A percentile compares a stretch with the other conserved stretches of the same genome.
Evolutionary conservation across 2,888 invertebrate genomes (phyloP).

Genomic region (Nephrocerus scutellatus): DNA sequence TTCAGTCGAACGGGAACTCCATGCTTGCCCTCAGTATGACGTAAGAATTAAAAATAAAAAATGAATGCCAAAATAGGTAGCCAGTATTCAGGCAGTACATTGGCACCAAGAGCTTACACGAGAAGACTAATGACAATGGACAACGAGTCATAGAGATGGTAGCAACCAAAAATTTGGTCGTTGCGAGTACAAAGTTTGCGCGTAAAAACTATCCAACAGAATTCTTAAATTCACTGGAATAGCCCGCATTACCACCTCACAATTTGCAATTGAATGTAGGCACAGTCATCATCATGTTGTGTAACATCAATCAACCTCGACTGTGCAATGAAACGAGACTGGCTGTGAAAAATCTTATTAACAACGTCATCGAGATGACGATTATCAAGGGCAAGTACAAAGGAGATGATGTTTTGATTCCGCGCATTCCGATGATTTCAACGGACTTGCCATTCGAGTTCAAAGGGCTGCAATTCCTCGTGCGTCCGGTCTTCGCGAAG

Average conservation of each 20-base stretch:
- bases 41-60: too few species aligned
- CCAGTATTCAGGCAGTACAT: too few species aligned
- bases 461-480: conserved; percentile 1
- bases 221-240: conserved; percentile 22
- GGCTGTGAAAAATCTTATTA: conserved; percentile 26
- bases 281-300: conserved; percentile 22
- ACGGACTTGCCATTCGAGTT: conserved; percentile 20
- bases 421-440: conserved; percentile 35
- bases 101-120: too few species aligned
- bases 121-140: too few species aligned
- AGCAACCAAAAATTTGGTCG: too few species aligned
- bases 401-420: conserved; percentile 26
- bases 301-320: conserved; percentile 26
- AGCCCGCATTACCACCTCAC: conserved; percentile 21
- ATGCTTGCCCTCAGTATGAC: too few species aligned
- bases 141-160: too few species aligned
- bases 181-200: too few species aligned
- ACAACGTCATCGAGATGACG: conserved; percentile 28
- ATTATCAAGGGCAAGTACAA: conserved; percentile 19
- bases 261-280: conserved; percentile 27
- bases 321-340: conserved; percentile 30
- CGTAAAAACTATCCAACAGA: conserved; percentile 22
- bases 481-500: conserved; percentile 30
- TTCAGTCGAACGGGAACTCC: too few species aligned
- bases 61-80: too few species aligned